A percentile compares a stretch with the other conserved stretches of the same genome.
Conservation (phyloP, 2,797 vertebrate species). For the Dendrocincla fuliginosa region DNA sequence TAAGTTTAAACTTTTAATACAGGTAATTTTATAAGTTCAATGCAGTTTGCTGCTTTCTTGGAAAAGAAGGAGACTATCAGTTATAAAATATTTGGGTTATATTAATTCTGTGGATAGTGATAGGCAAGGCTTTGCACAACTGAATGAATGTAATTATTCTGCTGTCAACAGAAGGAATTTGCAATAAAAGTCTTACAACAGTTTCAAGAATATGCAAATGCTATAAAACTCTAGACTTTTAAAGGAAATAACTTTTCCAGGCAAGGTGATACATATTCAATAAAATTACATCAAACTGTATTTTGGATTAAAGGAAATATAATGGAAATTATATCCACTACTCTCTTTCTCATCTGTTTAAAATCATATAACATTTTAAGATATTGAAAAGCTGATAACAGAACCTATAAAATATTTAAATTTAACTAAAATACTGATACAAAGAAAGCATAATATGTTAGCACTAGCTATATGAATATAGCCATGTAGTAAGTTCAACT, state of each 20-base stretch:
- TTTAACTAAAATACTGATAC: constrained; percentile 1
- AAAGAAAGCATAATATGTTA: not conserved
- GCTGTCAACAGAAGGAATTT: not conserved
- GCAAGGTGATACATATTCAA: not conserved
- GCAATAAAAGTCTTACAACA: not conserved
- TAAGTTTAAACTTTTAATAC: not conserved
- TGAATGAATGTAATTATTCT: not conserved
- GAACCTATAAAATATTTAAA: not conserved
- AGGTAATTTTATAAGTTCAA: not conserved
- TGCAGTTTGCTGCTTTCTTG: not conserved
- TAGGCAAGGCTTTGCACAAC: not conserved
- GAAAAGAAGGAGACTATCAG: not conserved
- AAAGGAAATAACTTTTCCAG: constrained; percentile 9
- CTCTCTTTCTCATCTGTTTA: not conserved
- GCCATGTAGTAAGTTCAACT: not conserved
- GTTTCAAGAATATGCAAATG: not conserved
- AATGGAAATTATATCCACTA: not conserved
- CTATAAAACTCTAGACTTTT: not conserved
- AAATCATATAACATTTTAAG: not conserved
- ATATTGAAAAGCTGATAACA: not conserved
- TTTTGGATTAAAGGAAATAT: not conserved
- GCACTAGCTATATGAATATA: not conserved
- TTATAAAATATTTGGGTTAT: not conserved
- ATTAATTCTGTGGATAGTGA: not conserved
- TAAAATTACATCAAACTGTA: not conserved